These are phyloP conservation scores for Pangasianodon hypophthalmus DNA, from an alignment of 2,113 vertebrate species.

Conservation along the genomic window DNA sequence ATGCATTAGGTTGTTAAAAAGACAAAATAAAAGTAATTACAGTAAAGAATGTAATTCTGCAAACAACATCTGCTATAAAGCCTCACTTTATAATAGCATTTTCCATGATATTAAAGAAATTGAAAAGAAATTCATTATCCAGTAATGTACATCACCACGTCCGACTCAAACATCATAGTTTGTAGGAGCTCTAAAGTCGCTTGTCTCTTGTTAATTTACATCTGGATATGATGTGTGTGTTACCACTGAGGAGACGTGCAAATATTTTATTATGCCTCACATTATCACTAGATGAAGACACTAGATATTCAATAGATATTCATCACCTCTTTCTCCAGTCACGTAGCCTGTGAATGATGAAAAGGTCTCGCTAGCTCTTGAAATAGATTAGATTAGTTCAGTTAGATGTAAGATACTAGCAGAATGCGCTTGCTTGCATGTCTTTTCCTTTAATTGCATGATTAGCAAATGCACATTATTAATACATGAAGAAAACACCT, in stretches of 20 bases:
- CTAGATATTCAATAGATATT: background rate
- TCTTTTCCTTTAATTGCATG: background rate
- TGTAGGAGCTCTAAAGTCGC: background rate
- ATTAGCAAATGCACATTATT: background rate
- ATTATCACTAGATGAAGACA: background rate
- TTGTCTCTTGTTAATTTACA: background rate
- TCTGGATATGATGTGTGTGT: background rate
- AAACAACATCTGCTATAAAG: no score
- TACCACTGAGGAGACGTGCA: background rate
- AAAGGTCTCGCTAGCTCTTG: background rate
- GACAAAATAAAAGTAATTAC: no score
- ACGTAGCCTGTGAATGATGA: background rate
- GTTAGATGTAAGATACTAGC: background rate
- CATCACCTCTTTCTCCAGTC: background rate
- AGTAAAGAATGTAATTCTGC: no score
- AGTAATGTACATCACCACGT: background rate
- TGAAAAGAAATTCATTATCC: background rate
- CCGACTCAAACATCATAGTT: background rate
- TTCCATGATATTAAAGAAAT: no score
- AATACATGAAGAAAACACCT: background rate
- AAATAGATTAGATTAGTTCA: background rate
- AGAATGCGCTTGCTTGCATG: no score
- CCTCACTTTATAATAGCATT: no score
- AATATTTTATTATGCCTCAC: no score
- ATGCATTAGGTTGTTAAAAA: no score